Evolutionary conservation across 2,888 invertebrate species (phyloP).

Genomic region (Saturnia japonica): DNA sequence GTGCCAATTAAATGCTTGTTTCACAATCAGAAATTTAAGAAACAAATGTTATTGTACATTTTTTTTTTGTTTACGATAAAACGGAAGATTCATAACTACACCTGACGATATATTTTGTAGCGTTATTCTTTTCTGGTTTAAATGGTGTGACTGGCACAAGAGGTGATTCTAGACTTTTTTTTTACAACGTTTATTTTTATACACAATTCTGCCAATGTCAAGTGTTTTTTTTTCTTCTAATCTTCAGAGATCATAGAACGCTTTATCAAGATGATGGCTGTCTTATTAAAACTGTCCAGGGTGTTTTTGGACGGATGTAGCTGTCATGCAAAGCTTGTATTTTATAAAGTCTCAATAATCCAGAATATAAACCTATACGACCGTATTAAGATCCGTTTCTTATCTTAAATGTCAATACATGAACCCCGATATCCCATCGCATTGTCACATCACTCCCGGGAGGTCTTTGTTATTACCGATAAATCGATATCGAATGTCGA

Average conservation of each 20-base stretch:
- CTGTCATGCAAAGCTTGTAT: background rate
- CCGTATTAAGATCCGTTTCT: background rate
- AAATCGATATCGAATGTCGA: constrained; percentile 66
- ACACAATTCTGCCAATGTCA: too few species aligned
- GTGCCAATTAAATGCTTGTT: background rate
- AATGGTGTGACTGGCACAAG: background rate
- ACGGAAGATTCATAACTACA: background rate
- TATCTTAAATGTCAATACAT: constrained; percentile 25
- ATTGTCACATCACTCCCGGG: constrained; percentile 57
- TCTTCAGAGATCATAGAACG: too few species aligned
- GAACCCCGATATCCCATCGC: constrained; percentile 21
- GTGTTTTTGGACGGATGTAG: background rate
- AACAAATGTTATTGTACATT: background rate
- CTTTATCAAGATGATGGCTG: too few species aligned
- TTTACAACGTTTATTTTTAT: too few species aligned
- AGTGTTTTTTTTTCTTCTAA: too few species aligned
- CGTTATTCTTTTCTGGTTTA: background rate
- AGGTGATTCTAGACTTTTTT: too few species aligned
- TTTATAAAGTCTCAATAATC: background rate
- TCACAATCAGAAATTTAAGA: background rate
- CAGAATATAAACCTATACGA: background rate
- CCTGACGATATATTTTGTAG: background rate
- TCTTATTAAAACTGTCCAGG: too few species aligned
- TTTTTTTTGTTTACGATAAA: background rate
- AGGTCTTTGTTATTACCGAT: constrained; percentile 64